These are phyloP conservation scores for fruit fly (Drosophila melanogaster) DNA, from an alignment of 1,140 invertebrate genomes.

Conservation along the genomic window Release_6_plus_ISO1_MT NT_033777.3:17573001-17573500, in stretches of 20 bases:
- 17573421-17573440: conserved; percentile 13
- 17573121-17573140: conserved; percentile 55
- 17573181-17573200: conserved; percentile 80
- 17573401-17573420: conserved; percentile 77
- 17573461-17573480: conserved; percentile 52
- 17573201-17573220: conserved; percentile 38
- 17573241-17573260: conserved; percentile 74
- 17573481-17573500: conserved; percentile 77
- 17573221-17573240: neutral
- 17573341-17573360: conserved; percentile 69
- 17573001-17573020: conserved; percentile 43
- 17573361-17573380: conserved; percentile 62
- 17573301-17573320: conserved; percentile 77
- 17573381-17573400: conserved; percentile 35
- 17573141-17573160: conserved; percentile 7
- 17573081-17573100: conserved; percentile 72
- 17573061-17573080: conserved; percentile 53
- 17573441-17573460: neutral
- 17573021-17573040: conserved; percentile 57
- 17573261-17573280: conserved; percentile 84
- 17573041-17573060: conserved; percentile 41
- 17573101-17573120: conserved; percentile 53
- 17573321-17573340: conserved; percentile 11
- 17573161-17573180: conserved; percentile 72
- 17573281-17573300: conserved; percentile 58